Base-by-base conservation (phyloP, 2,113 vertebrate genomes). In the Embiotoca jacksoni region DNA sequence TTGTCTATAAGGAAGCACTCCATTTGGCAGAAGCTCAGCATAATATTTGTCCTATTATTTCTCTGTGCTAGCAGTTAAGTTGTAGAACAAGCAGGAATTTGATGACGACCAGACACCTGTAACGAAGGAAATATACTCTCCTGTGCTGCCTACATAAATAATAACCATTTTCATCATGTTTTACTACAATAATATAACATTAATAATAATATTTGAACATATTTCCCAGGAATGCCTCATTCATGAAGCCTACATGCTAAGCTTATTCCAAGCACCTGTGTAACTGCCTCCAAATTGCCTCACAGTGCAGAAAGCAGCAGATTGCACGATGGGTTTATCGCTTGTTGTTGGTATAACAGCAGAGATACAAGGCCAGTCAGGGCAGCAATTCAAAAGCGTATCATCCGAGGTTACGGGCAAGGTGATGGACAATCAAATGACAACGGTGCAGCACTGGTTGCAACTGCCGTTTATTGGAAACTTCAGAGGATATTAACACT, bases 401-500 rank as follows among this genome's bases (percentile, higher is more conserved):
- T 78, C 70, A 74, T 77, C 23, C 1, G 3, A 68, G 58, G 78
- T 79, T 69, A 64, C 54, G 32, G 75, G 76, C 23, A 39, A 75
- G 57, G 68, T 85, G 79, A 87, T 63, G 66, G 72, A 82, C 75
- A 80, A 80, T 81, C 76, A 78, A 81, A 85, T 66, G 74, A 58
- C 59, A 7, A 55, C 23, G 4, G 60, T 39, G 15, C 31, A 7
- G 52, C 58, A 7, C 53, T 46, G 39, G 52, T 59, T 83, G 47
- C 36, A 55, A 78, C 58, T 46, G 72, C 53, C 14, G 58, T 77
- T 88, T 84, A 92, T 87, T 86, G 80, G 84, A 75, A 69, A 76
- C 78, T 89, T 83, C 57, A 62, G 33, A 87, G 82, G 77, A 91
- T 88, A 93, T 91, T 88, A 91, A 91, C 90, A 79, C 73, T 5